Evolutionary conservation across 2,888 invertebrate genomes (phyloP), one percentile per base, ranked within the genome.

Genomic region (Galeruca laticollis): DNA sequence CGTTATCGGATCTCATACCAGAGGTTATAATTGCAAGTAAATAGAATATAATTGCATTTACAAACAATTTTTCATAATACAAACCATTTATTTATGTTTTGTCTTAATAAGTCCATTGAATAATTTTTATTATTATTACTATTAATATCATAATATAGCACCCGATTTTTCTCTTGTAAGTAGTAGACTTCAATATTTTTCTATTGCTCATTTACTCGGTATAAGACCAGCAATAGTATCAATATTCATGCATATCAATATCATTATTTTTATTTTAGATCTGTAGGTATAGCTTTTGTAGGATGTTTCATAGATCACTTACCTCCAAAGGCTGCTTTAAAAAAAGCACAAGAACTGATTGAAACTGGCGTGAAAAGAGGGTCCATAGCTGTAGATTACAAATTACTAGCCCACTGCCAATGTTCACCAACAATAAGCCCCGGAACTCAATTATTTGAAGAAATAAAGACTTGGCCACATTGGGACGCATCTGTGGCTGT

Each of bases 391-490:
- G 66, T 82, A 11, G 83, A 88, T 70, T 89, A 89, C 76, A 83
- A 84, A 31, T 77, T 89, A 3, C 74, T 88, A 40, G 88, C 85
- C 11, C 88, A 89, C 73, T 86, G 88, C 60, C 89, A 89, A 74
- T 88, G 87, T 71, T 80, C 83, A 43, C 82, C 86, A 0, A 86
- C 84, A 1, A 86, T 87, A 70, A 89, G 89, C 78, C 90, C 89
- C 4, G 90, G 90, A 0, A 79, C 81, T 13, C 80, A 79, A 47
- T 78, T 90, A 0, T 89, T 81, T 73, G 84, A 85, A 47, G 87
- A 89, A 79, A 86, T 90, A 15, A 84, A 88, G 78, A 85, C 84
- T 0, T 90, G 89, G 89, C 82, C 87, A 0, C 86, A 88, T 76
- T 90, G 85, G 71, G 75, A 76, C 43, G 49, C 26, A 10, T 70